Percentiles rank a stretch among this genome's conserved stretches.
Conservation (phyloP, 1,140 invertebrate genomes). For the Trialeurodes vaporariorum region DNA sequence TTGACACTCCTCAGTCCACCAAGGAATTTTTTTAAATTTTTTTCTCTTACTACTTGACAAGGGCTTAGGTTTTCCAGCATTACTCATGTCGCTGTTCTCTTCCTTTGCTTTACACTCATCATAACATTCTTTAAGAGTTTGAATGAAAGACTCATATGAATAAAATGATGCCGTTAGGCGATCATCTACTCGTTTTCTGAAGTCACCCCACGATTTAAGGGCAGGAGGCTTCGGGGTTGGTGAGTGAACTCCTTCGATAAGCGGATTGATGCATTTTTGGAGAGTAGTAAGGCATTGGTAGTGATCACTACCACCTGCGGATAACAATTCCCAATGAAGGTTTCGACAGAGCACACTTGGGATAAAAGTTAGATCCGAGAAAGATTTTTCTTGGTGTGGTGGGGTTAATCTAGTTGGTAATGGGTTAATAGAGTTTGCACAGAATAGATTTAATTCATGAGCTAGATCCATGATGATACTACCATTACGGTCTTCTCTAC, state of each 20-base stretch:
- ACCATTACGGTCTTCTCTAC: not conserved
- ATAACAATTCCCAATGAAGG: not conserved
- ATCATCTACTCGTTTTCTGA: not conserved
- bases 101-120: not conserved
- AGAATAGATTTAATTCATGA: not conserved
- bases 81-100: not conserved
- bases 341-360: not conserved
- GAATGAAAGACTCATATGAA: not conserved
- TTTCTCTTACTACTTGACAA: not conserved
- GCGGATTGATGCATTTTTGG: not conserved
- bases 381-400: not conserved
- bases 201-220: not conserved
- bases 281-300: not conserved
- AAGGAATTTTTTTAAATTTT: not conserved
- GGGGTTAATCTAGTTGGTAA: not conserved
- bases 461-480: not conserved
- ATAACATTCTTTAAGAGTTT: not conserved
- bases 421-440: not conserved
- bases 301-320: not conserved
- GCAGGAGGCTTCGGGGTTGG: not conserved
- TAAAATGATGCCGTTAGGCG: not conserved
- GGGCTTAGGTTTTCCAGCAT: not conserved
- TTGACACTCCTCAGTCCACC: not conserved
- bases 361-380: not conserved
- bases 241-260: not conserved